phyloP scores from a whole-genome alignment of 2,113 vertebrate species.

The Prionailurus viverrinus region DNA sequence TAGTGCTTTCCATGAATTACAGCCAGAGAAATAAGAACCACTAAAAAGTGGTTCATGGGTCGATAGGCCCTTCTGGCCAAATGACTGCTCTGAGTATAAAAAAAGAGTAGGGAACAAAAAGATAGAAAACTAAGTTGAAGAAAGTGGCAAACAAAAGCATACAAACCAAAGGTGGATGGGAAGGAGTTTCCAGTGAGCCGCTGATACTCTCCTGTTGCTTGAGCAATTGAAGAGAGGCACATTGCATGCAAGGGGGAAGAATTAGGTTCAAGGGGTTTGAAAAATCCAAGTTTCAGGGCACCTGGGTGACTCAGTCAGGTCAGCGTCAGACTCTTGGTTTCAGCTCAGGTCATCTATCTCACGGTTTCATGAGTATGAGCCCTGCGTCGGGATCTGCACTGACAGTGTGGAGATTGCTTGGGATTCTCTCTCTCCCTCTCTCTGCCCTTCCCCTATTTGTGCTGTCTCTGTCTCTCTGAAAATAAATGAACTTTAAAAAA shows the following conservation, averaged over 20 bases:
- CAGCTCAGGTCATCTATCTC: no score
- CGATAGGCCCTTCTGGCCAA: background rate
- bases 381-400: no score
- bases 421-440: no score
- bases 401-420: no score
- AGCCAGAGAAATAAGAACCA: background rate
- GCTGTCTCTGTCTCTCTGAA: no score
- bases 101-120: background rate
- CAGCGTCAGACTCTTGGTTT: no score
- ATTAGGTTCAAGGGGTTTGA: background rate
- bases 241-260: background rate
- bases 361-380: no score
- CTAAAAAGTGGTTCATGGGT: background rate
- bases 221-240: background rate
- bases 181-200: background rate
- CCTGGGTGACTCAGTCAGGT: no score
- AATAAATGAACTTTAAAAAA: no score
- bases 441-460: no score
- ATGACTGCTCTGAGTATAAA: background rate
- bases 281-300: background rate
- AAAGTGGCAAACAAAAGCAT: background rate
- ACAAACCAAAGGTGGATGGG: background rate
- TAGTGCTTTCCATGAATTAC: background rate
- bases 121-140: background rate
- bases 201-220: background rate